Evolutionary conservation across 2,113 vertebrate species (phyloP).

Genomic region (Melanerpes formicivorus): DNA sequence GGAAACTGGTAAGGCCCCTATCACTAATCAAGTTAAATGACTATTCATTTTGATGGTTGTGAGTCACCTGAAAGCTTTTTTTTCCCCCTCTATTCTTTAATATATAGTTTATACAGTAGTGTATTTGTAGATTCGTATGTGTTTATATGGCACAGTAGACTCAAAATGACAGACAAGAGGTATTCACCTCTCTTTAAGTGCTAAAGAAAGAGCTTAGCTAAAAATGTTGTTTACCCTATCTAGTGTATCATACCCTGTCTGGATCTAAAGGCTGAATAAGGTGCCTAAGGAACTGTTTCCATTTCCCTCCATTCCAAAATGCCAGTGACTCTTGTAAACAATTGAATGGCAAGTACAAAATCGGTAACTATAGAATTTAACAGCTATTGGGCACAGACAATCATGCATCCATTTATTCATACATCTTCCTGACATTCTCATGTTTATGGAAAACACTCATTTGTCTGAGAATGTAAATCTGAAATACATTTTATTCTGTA

Average conservation of each 20-base stretch:
- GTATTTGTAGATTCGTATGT: rapidly evolving
- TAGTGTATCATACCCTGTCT: not conserved
- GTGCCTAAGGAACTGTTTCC: not conserved
- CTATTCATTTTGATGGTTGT: not conserved
- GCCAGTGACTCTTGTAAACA: not conserved
- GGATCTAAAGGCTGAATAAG: not conserved
- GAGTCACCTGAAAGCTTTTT: not conserved
- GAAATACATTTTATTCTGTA: not conserved
- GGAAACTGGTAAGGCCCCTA: not conserved
- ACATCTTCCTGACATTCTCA: not conserved
- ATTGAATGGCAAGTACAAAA: not conserved
- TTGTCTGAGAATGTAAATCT: not conserved
- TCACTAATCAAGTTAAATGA: not conserved
- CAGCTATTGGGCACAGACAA: not conserved
- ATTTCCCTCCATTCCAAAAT: not conserved
- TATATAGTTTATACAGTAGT: not conserved
- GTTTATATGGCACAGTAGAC: not conserved
- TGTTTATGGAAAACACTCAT: not conserved
- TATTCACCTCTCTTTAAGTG: not conserved
- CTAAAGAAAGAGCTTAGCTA: not conserved
- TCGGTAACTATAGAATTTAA: not conserved
- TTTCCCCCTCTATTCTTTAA: not conserved
- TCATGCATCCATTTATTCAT: not conserved
- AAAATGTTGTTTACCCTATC: not conserved
- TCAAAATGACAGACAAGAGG: not conserved